These are phyloP conservation scores for Ricordea florida DNA, from an alignment of 92 coral and sea anemone species.

Conservation along the genomic window DNA sequence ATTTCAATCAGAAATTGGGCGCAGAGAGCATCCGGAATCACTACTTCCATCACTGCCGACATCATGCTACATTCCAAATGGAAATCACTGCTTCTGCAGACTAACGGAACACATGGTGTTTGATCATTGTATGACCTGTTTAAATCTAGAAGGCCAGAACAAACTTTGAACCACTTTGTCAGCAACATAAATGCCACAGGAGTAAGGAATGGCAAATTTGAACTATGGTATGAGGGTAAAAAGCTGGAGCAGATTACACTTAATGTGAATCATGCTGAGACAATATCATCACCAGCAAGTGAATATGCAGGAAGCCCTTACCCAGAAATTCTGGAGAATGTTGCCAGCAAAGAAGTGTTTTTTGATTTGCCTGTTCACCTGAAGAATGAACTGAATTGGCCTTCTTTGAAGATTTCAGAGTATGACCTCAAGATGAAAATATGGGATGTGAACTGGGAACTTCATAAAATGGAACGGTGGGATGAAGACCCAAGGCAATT, in stretches of 20 bases:
- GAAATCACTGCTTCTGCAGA: conserved; percentile 48
- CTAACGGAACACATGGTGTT: conserved; percentile 33
- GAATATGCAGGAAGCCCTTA: not conserved
- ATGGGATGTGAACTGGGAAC: conserved; percentile 23
- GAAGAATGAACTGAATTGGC: conserved; percentile 29
- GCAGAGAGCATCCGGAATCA: conserved; percentile 46
- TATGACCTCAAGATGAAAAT: conserved; percentile 27
- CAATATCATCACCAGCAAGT: conserved; percentile 33
- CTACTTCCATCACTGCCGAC: conserved; percentile 32
- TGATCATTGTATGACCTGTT: conserved; percentile 13
- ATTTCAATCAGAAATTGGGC: conserved; percentile 32
- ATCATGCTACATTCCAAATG: conserved; percentile 7
- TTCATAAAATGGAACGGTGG: conserved; percentile 5
- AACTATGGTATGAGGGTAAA: conserved; percentile 24
- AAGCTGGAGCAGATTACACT: conserved; percentile 31
- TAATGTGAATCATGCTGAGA: conserved; percentile 25
- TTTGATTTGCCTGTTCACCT: conserved; percentile 1
- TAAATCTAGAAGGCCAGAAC: conserved; percentile 22
- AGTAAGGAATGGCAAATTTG: conserved; percentile 45
- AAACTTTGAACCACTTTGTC: conserved; percentile 11
- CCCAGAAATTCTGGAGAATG: conserved; percentile 25
- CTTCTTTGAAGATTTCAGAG: conserved; percentile 18
- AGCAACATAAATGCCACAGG: conserved; percentile 39
- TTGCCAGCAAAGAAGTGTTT: conserved; percentile 19
- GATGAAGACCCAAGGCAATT: conserved; percentile 21